phyloP scores from a whole-genome alignment of 1,140 invertebrate genomes.

The Tribolium madens region DNA sequence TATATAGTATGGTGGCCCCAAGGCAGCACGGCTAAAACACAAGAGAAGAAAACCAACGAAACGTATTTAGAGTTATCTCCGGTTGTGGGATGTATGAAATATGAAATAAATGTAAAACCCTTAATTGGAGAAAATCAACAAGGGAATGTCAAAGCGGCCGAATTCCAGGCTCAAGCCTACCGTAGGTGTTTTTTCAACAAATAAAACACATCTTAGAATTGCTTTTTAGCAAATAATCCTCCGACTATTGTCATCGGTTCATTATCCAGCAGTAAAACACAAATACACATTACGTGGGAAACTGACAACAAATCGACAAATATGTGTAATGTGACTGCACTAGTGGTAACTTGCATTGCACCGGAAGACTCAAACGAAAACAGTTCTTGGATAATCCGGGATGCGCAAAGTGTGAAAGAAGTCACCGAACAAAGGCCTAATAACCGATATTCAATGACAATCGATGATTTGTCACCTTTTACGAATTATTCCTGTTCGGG shows the following conservation, averaged over 20 bases:
- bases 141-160: not conserved
- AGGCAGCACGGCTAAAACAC: not conserved
- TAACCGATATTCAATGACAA: not conserved
- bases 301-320: not conserved
- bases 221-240: not conserved
- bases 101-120: not conserved
- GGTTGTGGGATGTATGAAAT: slow-evolving; percentile 4
- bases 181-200: not conserved
- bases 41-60: not conserved
- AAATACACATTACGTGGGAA: not conserved
- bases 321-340: not conserved
- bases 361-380: not conserved
- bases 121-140: not conserved
- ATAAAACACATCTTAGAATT: not conserved
- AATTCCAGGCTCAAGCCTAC: not conserved
- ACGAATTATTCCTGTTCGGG: slow-evolving; percentile 36
- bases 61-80: not conserved
- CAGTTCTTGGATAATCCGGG: not conserved
- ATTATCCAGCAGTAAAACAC: not conserved
- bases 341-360: not conserved
- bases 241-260: not conserved
- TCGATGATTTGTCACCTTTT: slow-evolving; percentile 17
- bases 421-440: not conserved
- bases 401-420: not conserved
- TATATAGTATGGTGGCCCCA: not conserved